Evolutionary conservation across 2,797 vertebrate species (phyloP).

Genomic region (Esox lucius): DNA sequence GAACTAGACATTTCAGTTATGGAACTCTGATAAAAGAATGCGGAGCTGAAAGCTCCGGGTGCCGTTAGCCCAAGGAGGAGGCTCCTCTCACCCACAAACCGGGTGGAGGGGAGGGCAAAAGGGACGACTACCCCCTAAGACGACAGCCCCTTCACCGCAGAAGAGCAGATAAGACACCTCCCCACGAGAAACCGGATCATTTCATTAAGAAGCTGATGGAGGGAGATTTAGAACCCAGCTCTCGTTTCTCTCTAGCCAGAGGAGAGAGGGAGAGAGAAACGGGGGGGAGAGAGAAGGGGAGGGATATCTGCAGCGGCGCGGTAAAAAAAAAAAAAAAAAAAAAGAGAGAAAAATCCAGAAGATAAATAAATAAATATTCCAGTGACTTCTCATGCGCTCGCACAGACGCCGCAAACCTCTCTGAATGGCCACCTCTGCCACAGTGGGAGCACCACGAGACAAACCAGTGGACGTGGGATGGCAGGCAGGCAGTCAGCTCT

Average conservation of each 20-base stretch:
- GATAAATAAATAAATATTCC: slow-evolving; percentile 76
- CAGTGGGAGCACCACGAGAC: slow-evolving; percentile 44
- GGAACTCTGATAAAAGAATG: slow-evolving; percentile 50
- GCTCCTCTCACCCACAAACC: slow-evolving; percentile 71
- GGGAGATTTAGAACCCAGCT: slow-evolving; percentile 55
- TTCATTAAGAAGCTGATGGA: slow-evolving; percentile 55
- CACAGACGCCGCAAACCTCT: slow-evolving; percentile 50
- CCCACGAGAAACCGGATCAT: slow-evolving; percentile 65
- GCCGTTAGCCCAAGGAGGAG: slow-evolving; percentile 69
- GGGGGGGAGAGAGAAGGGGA: slow-evolving; percentile 36
- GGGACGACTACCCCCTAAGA: slow-evolving; percentile 69
- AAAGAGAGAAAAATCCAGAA: slow-evolving; percentile 63
- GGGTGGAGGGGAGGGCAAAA: slow-evolving; percentile 73
- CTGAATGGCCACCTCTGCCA: slow-evolving; percentile 41
- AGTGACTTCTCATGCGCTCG: slow-evolving; percentile 55
- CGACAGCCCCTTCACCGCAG: slow-evolving; percentile 66
- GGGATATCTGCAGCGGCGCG: slow-evolving; percentile 75
- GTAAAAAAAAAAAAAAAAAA: slow-evolving; percentile 65
- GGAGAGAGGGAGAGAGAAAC: slow-evolving; percentile 41
- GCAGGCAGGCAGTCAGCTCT: slow-evolving; percentile 52
- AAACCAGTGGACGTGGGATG: slow-evolving; percentile 29
- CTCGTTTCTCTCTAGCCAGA: slow-evolving; percentile 59
- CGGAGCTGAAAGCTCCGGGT: slow-evolving; percentile 60
- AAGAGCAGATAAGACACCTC: slow-evolving; percentile 58
- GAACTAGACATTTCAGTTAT: slow-evolving; percentile 42